These are phyloP conservation scores for Lipotes vexillifer DNA, from an alignment of 2,113 vertebrate species.

Conservation along the genomic window DNA sequence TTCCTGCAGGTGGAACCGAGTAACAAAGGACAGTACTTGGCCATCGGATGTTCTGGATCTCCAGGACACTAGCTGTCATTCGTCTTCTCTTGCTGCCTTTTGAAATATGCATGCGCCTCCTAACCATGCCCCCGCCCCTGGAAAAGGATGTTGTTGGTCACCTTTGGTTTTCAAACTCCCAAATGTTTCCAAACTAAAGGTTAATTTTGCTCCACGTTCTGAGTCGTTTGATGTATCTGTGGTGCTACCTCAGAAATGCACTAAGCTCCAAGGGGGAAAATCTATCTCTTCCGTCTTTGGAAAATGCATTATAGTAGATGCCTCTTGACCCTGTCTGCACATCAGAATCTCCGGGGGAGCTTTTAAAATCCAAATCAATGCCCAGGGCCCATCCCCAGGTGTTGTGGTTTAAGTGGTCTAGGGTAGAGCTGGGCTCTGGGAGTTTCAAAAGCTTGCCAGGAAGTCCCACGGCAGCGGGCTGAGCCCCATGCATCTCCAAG, in stretches of 20 bases:
- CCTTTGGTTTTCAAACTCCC: neutral
- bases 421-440: neutral
- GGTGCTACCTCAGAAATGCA: neutral
- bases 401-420: neutral
- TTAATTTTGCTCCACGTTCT: neutral
- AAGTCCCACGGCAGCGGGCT: fast-evolving
- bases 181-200: neutral
- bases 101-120: fast-evolving
- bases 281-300: neutral
- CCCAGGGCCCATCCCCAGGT: neutral
- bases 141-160: fast-evolving
- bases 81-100: fast-evolving
- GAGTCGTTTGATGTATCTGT: fast-evolving
- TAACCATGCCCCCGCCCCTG: too few relatives aligned
- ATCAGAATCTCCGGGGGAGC: neutral
- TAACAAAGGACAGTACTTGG: neutral
- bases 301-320: fast-evolving
- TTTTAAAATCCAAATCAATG: neutral
- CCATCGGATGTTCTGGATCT: fast-evolving
- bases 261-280: neutral
- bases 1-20: fast-evolving
- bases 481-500: neutral
- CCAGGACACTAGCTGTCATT: fast-evolving
- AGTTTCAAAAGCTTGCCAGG: neutral
- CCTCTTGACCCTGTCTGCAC: neutral